These are phyloP conservation scores for Esox lucius DNA, from an alignment of 2,797 vertebrate species.

Conservation along the genomic window DNA sequence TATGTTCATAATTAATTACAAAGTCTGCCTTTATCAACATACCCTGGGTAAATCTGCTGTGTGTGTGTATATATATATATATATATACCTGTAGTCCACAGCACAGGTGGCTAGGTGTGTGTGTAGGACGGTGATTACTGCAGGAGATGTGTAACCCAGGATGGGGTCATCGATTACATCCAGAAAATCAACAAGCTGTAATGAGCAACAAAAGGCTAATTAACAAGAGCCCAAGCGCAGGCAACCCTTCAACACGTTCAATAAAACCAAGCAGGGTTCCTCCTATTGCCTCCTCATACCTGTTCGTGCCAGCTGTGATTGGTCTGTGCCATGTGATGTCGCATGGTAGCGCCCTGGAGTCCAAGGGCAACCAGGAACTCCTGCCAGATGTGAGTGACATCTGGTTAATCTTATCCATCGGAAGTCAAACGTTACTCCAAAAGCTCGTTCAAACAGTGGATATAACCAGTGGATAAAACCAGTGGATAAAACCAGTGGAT, in stretches of 20 bases:
- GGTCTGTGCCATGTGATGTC: conserved; percentile 81
- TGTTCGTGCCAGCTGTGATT: conserved; percentile 91
- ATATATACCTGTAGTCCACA: conserved; percentile 85
- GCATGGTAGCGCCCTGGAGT: conserved; percentile 86
- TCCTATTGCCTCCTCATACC: conserved; percentile 54
- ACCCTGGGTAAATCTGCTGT: neutral
- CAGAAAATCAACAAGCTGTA: conserved; percentile 86
- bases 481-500: too few species aligned
- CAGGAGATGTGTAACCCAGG: conserved; percentile 87
- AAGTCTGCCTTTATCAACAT: neutral
- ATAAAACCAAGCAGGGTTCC: neutral
- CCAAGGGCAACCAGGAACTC: conserved; percentile 90
- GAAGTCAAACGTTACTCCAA: neutral
- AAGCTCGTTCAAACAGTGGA: too few species aligned
- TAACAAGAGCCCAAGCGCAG: neutral
- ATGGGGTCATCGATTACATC: conserved; percentile 90
- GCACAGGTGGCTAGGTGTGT: conserved; percentile 89
- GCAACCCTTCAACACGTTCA: neutral
- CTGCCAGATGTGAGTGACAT: conserved; percentile 53
- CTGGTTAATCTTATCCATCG: neutral
- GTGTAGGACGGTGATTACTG: conserved; percentile 88
- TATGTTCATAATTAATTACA: neutral
- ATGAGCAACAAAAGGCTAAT: conserved; percentile 1
- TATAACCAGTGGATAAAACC: too few species aligned
- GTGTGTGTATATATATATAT: neutral